phyloP scores from a whole-genome alignment of 2,888 invertebrate genomes.

The Chorisops tibialis region DNA sequence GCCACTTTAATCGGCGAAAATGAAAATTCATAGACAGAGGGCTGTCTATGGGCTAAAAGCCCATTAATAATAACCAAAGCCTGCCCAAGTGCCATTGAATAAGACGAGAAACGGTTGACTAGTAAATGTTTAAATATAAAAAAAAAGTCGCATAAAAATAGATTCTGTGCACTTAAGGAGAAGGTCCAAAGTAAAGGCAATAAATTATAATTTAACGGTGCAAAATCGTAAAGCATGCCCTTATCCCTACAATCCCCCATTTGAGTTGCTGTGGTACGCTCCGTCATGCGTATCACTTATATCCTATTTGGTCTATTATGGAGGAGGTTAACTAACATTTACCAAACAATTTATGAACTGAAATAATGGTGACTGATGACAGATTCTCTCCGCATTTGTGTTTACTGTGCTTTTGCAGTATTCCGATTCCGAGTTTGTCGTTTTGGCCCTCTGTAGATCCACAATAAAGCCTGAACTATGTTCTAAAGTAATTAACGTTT shows the following conservation, averaged over 20 bases:
- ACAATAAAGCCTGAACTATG: conserved; percentile 5
- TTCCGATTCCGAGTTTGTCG: background rate
- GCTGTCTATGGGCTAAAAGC: too few relatives aligned
- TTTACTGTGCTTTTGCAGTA: background rate
- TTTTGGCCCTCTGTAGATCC: background rate
- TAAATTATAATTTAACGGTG: conserved; percentile 32
- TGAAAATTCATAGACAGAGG: too few relatives aligned
- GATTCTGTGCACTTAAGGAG: background rate
- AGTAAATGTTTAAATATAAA: too few relatives aligned
- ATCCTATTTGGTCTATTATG: conserved; percentile 30
- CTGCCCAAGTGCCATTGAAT: too few relatives aligned
- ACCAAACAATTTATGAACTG: conserved; percentile 35
- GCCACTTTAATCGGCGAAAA: too few relatives aligned
- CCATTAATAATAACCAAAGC: too few relatives aligned
- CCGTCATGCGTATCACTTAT: conserved; percentile 31
- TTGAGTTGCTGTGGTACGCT: background rate
- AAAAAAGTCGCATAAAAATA: background rate
- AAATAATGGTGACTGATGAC: conserved; percentile 37
- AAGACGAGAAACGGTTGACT: too few relatives aligned
- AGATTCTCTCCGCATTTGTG: conserved; percentile 21
- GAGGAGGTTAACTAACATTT: conserved; percentile 22
- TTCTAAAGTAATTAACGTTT: background rate
- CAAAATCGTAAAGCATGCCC: conserved; percentile 27
- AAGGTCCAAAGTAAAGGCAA: conserved; percentile 16
- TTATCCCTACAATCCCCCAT: background rate